Conservation (phyloP, 2,113 vertebrate genomes). For the Hippopotamus amphibius region DNA sequence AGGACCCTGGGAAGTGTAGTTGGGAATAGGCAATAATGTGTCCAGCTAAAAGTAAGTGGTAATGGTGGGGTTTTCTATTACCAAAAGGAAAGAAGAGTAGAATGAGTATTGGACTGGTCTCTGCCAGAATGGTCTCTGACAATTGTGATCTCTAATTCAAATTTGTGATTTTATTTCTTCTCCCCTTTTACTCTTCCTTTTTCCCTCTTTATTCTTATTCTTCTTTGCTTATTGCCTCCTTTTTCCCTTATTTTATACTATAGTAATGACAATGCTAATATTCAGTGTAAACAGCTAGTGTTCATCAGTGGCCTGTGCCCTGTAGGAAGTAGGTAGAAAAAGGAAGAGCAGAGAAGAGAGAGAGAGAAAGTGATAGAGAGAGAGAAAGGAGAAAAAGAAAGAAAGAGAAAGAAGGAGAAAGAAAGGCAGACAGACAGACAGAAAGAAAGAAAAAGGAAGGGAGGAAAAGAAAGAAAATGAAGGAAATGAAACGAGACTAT, state of each 20-base stretch:
- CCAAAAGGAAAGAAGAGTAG: neutral
- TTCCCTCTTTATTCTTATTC: neutral
- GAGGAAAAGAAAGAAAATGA: neutral
- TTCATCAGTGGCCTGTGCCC: neutral
- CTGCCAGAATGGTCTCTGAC: neutral
- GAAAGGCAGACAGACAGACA: neutral
- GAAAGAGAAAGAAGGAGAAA: neutral
- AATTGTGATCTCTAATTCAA: neutral
- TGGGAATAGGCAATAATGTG: neutral
- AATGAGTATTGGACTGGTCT: neutral
- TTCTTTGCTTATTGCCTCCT: neutral
- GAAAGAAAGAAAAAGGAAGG: too few species aligned
- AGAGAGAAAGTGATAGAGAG: neutral
- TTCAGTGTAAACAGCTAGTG: neutral
- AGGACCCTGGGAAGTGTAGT: neutral
- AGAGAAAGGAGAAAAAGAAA: too few species aligned
- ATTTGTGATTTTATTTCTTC: slow-evolving; percentile 23
- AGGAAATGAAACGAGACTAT: neutral
- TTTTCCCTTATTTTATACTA: neutral
- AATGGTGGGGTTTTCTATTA: neutral
- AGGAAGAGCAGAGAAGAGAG: too few species aligned
- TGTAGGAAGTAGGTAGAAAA: neutral
- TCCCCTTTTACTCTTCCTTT: neutral
- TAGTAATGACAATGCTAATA: neutral
- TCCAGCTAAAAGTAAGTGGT: slow-evolving; percentile 24